Conservation (phyloP, 2,888 invertebrate genomes). For the Melieria omissa region DNA sequence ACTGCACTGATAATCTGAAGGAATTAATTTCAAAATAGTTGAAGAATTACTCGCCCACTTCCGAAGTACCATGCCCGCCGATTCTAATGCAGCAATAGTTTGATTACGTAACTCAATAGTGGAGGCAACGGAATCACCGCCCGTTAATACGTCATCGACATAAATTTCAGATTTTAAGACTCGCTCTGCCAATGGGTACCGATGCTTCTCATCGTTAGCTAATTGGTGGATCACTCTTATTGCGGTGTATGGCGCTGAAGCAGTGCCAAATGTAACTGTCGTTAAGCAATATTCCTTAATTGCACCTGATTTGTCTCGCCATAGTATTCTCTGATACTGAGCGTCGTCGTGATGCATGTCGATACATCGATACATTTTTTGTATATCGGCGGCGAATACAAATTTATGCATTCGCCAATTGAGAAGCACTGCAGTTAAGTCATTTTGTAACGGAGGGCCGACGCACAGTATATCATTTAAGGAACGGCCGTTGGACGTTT, state of each 20-base stretch:
- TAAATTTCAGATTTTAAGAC: slow-evolving; percentile 24
- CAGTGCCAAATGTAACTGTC: slow-evolving; percentile 31
- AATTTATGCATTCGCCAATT: slow-evolving; percentile 21
- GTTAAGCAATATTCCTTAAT: slow-evolving; percentile 23
- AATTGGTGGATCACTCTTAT: slow-evolving; percentile 16
- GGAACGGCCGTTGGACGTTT: slow-evolving; percentile 25
- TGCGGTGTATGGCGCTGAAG: slow-evolving; percentile 11
- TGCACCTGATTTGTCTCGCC: slow-evolving; percentile 15
- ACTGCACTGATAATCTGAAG: slow-evolving; percentile 7
- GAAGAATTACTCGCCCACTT: slow-evolving; percentile 19
- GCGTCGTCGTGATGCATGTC: slow-evolving; percentile 25
- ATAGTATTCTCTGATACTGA: slow-evolving; percentile 22
- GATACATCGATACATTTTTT: slow-evolving; percentile 27
- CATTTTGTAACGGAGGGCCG: slow-evolving; percentile 18
- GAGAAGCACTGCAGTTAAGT: slow-evolving; percentile 17
- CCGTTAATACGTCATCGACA: slow-evolving; percentile 20
- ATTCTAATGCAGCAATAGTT: slow-evolving; percentile 14
- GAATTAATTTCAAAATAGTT: slow-evolving; percentile 14
- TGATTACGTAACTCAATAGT: slow-evolving; percentile 41
- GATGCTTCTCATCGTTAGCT: slow-evolving; percentile 19
- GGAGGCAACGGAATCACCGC: slow-evolving; percentile 1
- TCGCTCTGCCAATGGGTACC: slow-evolving; percentile 13
- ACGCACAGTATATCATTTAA: slow-evolving; percentile 25
- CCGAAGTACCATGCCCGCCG: slow-evolving; percentile 17
- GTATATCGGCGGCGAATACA: slow-evolving; percentile 22